These are phyloP conservation scores for Hemistola chrysoprasaria DNA, from an alignment of 2,888 invertebrate genomes.

Conservation along the genomic window DNA sequence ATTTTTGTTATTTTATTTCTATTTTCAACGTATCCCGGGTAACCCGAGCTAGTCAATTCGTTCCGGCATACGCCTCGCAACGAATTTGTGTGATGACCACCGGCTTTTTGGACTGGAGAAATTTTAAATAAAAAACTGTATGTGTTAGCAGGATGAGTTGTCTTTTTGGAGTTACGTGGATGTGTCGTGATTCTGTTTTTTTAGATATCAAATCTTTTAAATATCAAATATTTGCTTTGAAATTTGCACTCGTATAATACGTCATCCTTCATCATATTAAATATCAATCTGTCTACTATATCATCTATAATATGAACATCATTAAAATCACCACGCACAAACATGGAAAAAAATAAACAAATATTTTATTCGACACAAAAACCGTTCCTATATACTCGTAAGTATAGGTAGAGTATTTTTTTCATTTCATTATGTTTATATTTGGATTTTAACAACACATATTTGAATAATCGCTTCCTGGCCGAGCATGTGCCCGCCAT, in stretches of 20 bases:
- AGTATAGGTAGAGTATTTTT: too few species aligned
- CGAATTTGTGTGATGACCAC: slow-evolving; percentile 43
- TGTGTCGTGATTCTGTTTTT: too few species aligned
- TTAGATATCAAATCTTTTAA: too few species aligned
- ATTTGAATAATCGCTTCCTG: slow-evolving; percentile 2
- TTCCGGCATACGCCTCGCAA: slow-evolving; percentile 50
- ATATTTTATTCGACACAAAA: slow-evolving; percentile 5
- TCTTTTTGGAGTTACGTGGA: not conserved
- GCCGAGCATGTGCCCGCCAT: not conserved
- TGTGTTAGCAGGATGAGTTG: too few species aligned
- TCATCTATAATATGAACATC: too few species aligned
- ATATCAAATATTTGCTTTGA: too few species aligned
- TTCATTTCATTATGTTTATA: not conserved
- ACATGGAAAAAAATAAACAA: slow-evolving; percentile 17
- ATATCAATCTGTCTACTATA: too few species aligned
- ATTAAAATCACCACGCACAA: too few species aligned
- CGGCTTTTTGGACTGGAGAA: slow-evolving; percentile 26
- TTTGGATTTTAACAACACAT: not conserved
- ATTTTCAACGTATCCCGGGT: slow-evolving; percentile 32
- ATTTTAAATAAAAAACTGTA: slow-evolving; percentile 8
- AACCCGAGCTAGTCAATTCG: slow-evolving; percentile 57
- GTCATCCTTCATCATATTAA: too few species aligned
- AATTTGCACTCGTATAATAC: too few species aligned
- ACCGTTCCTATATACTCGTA: not conserved
- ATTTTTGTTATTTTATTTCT: slow-evolving; percentile 44